Base-by-base conservation (phyloP, 1,140 invertebrate species). In the Leucophenga varia region DNA sequence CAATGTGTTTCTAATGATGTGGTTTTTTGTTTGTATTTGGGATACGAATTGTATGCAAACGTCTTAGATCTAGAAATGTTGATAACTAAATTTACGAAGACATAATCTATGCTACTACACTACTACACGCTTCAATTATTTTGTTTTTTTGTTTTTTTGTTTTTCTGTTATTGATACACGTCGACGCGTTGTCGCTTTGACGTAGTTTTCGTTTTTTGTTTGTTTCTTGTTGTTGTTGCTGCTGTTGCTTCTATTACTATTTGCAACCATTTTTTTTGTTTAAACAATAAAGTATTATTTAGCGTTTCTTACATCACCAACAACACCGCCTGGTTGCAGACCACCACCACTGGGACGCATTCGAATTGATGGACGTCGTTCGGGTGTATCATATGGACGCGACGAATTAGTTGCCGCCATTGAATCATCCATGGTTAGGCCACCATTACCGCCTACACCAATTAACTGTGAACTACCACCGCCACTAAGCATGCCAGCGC, bases 321-420 rank as follows among this genome's bases (percentile, higher is more conserved):
- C 57, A 34, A 61, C 57, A 22, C 30, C 47, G 31, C 59, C 58
- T 30, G 52, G 61, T 14, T 61, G 55, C 1, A 63, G 51, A 12
- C 53, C 47, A 43, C 42, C 64, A 21, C 59, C 67, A 13, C 68
- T 63, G 39, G 74, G 59, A 45, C 77, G 70, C 52, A 80, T 72
- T 47, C 79, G 69, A 72, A 80, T 78, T 34, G 79, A 80, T 5
- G 79, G 74, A 43, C 79, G 72, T 14, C 78, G 61, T 52, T 80
- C 79, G 20, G 77, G 77, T 49, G 74, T 79, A 48, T 80, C 78
- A 46, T 78, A 79, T 47, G 76, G 64, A 46, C 77, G 72, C 37
- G 79, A 78, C 47, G 77, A 73, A 37, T 72, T 75, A 18, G 72
- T 72, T 19, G 70, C 72, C 30, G 72, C 72, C 69, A 75, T 74